Conservation (phyloP, 2,888 invertebrate genomes). For the Lasioglossum oenotherae region DNA sequence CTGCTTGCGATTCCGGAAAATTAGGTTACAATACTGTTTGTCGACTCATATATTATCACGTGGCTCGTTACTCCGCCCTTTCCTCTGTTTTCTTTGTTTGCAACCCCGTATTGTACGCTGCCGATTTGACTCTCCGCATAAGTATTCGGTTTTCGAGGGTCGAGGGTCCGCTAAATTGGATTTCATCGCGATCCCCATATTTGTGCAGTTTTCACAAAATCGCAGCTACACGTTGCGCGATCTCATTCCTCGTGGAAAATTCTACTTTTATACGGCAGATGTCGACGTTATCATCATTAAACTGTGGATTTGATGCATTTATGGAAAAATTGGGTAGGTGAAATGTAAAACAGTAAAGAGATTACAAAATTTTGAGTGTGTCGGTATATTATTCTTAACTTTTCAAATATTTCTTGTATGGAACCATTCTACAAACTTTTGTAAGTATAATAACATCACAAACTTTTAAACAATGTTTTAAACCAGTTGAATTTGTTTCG, state of each 20-base stretch:
- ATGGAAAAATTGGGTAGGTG: no score
- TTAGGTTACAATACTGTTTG: constrained; percentile 60
- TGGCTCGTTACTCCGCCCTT: not conserved
- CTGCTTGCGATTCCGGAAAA: constrained; percentile 38
- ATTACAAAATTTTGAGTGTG: no score
- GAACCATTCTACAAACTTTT: no score
- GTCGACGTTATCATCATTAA: not conserved
- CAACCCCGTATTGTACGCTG: not conserved
- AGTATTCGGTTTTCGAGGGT: constrained; percentile 19
- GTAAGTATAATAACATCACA: no score
- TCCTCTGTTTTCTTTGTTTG: not conserved
- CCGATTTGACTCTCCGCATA: constrained; percentile 10
- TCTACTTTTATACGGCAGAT: not conserved
- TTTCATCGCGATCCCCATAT: constrained; percentile 21
- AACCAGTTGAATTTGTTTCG: no score
- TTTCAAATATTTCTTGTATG: no score
- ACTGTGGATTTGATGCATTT: no score
- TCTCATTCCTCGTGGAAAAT: not conserved
- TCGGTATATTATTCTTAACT: no score
- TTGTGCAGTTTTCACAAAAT: constrained; percentile 19
- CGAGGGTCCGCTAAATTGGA: constrained; percentile 23
- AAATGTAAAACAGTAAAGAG: no score
- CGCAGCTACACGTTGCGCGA: not conserved
- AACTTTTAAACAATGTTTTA: no score
- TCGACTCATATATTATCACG: constrained; percentile 17